Base-by-base conservation (phyloP, 1,140 invertebrate genomes). In the Druon quercuslanigerum region DNA sequence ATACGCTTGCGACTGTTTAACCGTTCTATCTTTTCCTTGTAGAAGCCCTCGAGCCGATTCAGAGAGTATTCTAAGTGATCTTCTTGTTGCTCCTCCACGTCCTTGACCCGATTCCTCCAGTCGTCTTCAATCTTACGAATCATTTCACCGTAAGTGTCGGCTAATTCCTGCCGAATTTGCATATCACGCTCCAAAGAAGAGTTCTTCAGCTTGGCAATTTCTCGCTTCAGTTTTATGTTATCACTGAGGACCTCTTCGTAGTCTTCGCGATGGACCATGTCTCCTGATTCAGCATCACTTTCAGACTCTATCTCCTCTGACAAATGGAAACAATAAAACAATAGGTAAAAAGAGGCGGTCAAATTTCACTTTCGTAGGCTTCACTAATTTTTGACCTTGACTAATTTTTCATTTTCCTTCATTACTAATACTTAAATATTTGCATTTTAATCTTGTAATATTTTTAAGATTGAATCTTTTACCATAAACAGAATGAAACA, bases 101-200 rank as follows among this genome's bases (percentile, higher is more conserved):
- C 82, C 57, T 80, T 75, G n/a, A 91, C 79, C 46, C 84, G 86
- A 80, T 87, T 82, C 72, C 86, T 87, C 82, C 86, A 88, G 72
- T 89, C 77, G 0, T 33, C 12, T 75, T 91, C 88, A 46, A 88
- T 56, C 40, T 85, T 80, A 13, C 86, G 82, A 73, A 92, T 87
- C 79, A 90, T 89, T 54, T 80, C 76, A 16, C 77, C 79, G 20
- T 88, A 90, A 71, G 82, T 86, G 8, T 87, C 81, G 0, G 86
- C 76, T 82, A 92, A 81, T 86, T 92, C 90, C 12, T 88, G 78
- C 0, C 91, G 89, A 52, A 84, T 91, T 77, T 87, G 70, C 12
- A 90, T 51, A 74, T 92, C 91, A 54, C 77, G 85, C 19, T 76
- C 81, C 14, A 89, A 74, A n/a, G 75, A 72, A 46, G 87, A 84